These are phyloP conservation scores for Eupleurogrammus muticus DNA, from an alignment of 2,797 vertebrate genomes.

Conservation along the genomic window DNA sequence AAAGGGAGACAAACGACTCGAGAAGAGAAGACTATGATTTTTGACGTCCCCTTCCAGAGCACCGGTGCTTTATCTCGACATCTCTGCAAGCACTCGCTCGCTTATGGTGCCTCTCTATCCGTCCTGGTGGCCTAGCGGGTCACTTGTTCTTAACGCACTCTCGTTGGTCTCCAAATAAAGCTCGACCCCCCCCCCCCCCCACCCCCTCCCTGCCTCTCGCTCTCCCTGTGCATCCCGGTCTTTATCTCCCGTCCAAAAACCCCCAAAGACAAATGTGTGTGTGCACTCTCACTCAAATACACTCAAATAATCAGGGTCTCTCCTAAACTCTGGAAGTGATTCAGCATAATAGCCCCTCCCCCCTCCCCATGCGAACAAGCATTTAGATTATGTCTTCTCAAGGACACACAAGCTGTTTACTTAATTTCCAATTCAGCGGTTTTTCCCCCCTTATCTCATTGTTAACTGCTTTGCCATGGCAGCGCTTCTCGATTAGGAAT, in stretches of 20 bases:
- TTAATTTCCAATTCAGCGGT: neutral
- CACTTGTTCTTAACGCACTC: slow-evolving; percentile 13
- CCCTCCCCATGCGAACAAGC: slow-evolving; percentile 8
- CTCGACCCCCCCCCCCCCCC: neutral
- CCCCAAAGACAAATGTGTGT: neutral
- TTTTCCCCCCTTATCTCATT: slow-evolving; percentile 22
- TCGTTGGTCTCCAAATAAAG: slow-evolving; percentile 14
- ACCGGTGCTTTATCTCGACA: slow-evolving; percentile 18
- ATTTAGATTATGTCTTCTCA: slow-evolving; percentile 2
- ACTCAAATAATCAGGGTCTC: slow-evolving; percentile 28
- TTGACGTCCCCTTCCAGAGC: slow-evolving; percentile 12
- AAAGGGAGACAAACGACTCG: slow-evolving; percentile 10
- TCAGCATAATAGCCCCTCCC: slow-evolving; percentile 1
- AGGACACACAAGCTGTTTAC: slow-evolving; percentile 22
- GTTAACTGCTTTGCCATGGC: neutral
- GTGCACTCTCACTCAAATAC: slow-evolving; percentile 1
- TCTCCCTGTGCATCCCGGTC: neutral
- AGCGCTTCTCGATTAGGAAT: slow-evolving; percentile 8
- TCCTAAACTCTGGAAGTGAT: slow-evolving; percentile 24
- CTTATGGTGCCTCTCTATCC: neutral
- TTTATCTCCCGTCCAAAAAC: neutral
- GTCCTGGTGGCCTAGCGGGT: slow-evolving; percentile 16
- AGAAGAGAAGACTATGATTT: slow-evolving; percentile 16
- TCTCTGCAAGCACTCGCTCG: neutral
- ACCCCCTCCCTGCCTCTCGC: too few species aligned